Evolutionary conservation across 2,888 invertebrate species (phyloP).

Genomic region (Conops quadrifasciatus): DNA sequence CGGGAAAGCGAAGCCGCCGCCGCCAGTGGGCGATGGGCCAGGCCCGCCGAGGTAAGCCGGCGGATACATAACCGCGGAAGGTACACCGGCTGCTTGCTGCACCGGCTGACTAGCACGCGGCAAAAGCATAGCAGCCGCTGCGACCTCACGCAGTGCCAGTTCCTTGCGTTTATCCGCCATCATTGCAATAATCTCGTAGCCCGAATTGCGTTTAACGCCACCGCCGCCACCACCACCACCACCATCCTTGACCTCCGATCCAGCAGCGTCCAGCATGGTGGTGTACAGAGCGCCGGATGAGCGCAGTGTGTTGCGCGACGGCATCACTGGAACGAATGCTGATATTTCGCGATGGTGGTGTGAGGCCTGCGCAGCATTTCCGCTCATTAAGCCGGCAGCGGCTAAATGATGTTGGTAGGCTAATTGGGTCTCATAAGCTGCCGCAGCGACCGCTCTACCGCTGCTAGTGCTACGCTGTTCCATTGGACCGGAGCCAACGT

Average conservation of each 20-base stretch:
- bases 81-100: slow-evolving; percentile 68
- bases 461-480: slow-evolving; percentile 63
- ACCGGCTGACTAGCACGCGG: slow-evolving; percentile 69
- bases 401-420: slow-evolving; percentile 75
- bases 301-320: slow-evolving; percentile 77
- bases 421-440: slow-evolving; percentile 71
- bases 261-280: slow-evolving; percentile 69
- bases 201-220: slow-evolving; percentile 67
- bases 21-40: slow-evolving; percentile 71
- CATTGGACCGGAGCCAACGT: slow-evolving; percentile 45
- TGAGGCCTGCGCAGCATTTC: slow-evolving; percentile 49
- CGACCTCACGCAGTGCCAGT: slow-evolving; percentile 77
- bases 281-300: slow-evolving; percentile 72
- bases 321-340: slow-evolving; percentile 88
- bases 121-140: slow-evolving; percentile 73
- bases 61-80: slow-evolving; percentile 69
- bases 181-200: slow-evolving; percentile 87
- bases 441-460: slow-evolving; percentile 56
- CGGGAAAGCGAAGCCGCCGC: slow-evolving; percentile 74
- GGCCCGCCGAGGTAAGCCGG: slow-evolving; percentile 73
- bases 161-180: slow-evolving; percentile 90
- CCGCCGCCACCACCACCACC: slow-evolving; percentile 60
- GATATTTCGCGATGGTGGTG: slow-evolving; percentile 79
- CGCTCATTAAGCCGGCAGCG: slow-evolving; percentile 57
- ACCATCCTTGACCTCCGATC: slow-evolving; percentile 65